phyloP scores from a whole-genome alignment of 1,140 invertebrate genomes.

The Vollenhovia emeryi region DNA sequence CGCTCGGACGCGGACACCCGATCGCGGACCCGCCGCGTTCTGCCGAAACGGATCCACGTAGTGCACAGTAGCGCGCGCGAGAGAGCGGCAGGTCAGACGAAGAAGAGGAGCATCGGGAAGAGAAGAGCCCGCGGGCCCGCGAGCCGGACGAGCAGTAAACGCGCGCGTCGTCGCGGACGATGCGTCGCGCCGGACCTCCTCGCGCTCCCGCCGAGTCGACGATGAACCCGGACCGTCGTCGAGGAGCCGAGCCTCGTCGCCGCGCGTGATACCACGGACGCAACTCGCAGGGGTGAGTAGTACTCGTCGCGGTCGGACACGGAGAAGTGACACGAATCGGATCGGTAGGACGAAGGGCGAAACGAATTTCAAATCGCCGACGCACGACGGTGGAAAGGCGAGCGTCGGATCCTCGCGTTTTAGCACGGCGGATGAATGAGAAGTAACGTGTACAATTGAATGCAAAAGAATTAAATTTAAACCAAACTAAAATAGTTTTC shows the following conservation, averaged over 20 bases:
- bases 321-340: neutral
- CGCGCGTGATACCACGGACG: neutral
- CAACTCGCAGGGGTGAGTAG: conserved; percentile 9
- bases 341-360: neutral
- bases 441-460: neutral
- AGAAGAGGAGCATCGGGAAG: neutral
- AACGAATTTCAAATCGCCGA: neutral
- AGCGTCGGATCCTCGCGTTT: neutral
- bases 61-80: neutral
- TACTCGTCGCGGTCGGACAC: neutral
- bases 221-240: neutral
- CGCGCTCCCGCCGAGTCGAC: neutral
- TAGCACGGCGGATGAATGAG: neutral
- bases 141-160: neutral
- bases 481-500: too few relatives aligned
- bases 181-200: neutral
- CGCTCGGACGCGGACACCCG: neutral
- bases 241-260: neutral
- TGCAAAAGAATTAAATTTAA: neutral
- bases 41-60: too few relatives aligned
- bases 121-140: neutral
- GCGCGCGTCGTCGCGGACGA: neutral
- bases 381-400: neutral
- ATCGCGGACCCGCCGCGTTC: too few relatives aligned
- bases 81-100: neutral